Evolutionary conservation across 2,113 vertebrate genomes (phyloP).

Genomic region (Charadrius vociferus): DNA sequence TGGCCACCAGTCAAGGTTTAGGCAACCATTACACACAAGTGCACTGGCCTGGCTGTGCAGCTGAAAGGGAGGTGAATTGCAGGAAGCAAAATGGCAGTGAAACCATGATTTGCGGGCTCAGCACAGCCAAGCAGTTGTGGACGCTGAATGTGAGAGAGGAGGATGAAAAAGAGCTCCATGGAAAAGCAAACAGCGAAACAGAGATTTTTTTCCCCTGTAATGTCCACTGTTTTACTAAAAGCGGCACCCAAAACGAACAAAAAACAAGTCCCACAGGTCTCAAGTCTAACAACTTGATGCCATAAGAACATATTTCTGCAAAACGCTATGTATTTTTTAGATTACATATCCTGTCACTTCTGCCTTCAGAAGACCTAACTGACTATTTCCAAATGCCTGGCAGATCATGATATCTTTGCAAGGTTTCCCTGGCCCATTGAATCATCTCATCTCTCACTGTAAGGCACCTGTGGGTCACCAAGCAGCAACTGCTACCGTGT

Average conservation of each 20-base stretch:
- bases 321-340: neutral
- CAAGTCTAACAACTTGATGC: neutral
- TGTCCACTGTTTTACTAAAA: neutral
- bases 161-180: neutral
- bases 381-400: neutral
- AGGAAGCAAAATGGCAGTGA: neutral
- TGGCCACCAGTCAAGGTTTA: neutral
- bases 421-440: neutral
- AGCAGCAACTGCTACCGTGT: neutral
- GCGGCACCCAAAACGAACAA: neutral
- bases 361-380: neutral
- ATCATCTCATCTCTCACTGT: neutral
- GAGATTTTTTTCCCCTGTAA: neutral
- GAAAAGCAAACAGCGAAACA: neutral
- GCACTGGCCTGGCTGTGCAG: accelerated
- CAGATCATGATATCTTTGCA: neutral
- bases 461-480: neutral
- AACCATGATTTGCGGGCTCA: neutral
- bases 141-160: neutral
- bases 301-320: neutral
- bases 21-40: neutral
- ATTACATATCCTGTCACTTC: neutral
- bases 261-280: neutral
- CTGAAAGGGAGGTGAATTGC: neutral
- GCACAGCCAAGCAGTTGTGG: neutral